A percentile compares a stretch with the other conserved stretches of the same genome.
These are phyloP conservation scores for Dermochelys coriacea DNA, from an alignment of 2,797 vertebrate species.

Conservation along the genomic window DNA sequence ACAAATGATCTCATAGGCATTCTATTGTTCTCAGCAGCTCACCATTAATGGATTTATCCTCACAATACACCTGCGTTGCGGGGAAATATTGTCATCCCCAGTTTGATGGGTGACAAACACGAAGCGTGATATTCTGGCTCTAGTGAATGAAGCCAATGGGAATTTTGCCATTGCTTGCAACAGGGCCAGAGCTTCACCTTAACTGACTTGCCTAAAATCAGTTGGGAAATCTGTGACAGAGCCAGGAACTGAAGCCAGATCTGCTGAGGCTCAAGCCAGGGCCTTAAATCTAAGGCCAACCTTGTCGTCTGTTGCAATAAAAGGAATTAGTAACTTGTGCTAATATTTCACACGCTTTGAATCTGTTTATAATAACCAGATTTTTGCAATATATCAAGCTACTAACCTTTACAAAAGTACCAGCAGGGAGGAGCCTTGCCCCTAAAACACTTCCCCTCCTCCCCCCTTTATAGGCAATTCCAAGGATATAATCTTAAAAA, in stretches of 20 bases:
- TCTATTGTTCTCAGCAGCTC: background rate
- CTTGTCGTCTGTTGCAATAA: background rate
- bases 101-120: background rate
- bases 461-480: rapidly evolving
- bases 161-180: background rate
- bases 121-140: background rate
- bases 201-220: background rate
- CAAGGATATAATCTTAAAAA: background rate
- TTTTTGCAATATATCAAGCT: background rate
- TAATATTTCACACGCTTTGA: background rate
- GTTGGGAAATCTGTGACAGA: background rate
- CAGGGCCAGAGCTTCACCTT: background rate
- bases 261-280: background rate
- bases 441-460: background rate
- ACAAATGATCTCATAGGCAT: background rate
- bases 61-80: background rate
- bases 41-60: background rate
- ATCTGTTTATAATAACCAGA: background rate
- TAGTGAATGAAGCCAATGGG: background rate
- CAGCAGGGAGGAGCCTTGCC: background rate
- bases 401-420: background rate
- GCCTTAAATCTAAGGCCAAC: background rate
- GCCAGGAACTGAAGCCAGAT: background rate
- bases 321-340: background rate
- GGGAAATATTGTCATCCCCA: background rate